Evolutionary conservation across 2,888 invertebrate species (phyloP).

Genomic region (Andrena minutula): DNA sequence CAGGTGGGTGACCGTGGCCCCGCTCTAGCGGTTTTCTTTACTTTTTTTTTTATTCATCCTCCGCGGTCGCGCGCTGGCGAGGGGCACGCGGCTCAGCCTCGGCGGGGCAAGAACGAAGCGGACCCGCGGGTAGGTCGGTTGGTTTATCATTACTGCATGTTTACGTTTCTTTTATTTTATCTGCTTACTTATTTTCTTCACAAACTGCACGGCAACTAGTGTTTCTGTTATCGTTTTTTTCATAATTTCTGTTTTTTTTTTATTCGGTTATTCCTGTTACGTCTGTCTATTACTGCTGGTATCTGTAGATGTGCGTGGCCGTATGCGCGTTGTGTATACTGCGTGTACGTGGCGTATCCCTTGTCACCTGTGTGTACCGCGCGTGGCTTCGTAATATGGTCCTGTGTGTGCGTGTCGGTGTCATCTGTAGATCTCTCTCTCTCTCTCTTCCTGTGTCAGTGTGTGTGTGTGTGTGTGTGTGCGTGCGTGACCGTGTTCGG

Average conservation of each 20-base stretch:
- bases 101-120: constrained; percentile 83
- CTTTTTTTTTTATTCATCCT: background rate
- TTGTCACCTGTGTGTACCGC: constrained; percentile 46
- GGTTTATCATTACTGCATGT: constrained; percentile 74
- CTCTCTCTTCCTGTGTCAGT: constrained; percentile 8
- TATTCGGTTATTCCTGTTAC: constrained; percentile 65
- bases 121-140: constrained; percentile 85
- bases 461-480: constrained; percentile 34
- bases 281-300: constrained; percentile 77
- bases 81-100: constrained; percentile 69
- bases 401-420: constrained; percentile 52
- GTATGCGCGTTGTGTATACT: constrained; percentile 66
- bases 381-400: constrained; percentile 50
- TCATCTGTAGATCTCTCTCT: constrained; percentile 10
- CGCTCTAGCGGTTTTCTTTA: constrained; percentile 8
- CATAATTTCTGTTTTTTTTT: constrained; percentile 60
- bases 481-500: constrained; percentile 34
- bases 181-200: constrained; percentile 71
- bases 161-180: constrained; percentile 58
- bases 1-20: background rate
- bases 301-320: constrained; percentile 74
- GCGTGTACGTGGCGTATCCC: constrained; percentile 60
- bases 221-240: constrained; percentile 76
- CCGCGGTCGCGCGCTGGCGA: constrained; percentile 36
- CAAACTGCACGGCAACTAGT: constrained; percentile 83